Evolutionary conservation across 1,140 invertebrate genomes (phyloP).

Genomic region (Drosophila paulistorum): DNA sequence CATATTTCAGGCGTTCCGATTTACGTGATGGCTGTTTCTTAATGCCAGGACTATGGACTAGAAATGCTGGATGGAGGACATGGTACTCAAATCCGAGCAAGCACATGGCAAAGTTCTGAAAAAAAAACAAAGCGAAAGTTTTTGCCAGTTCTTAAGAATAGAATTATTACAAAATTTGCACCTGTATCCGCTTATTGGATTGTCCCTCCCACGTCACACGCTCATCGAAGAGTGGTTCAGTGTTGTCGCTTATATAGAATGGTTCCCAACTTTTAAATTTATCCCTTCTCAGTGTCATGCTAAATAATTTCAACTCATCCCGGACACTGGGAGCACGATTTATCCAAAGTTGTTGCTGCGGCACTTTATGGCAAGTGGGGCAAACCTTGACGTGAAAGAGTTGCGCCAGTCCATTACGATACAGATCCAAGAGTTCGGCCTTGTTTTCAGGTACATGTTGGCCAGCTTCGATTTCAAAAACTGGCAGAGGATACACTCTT

Average conservation of each 20-base stretch:
- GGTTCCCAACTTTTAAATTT: constrained; percentile 93
- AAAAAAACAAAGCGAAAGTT: no score
- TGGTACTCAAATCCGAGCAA: constrained; percentile 80
- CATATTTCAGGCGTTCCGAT: constrained; percentile 39
- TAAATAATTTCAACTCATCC: constrained; percentile 88
- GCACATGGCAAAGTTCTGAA: constrained; percentile 81
- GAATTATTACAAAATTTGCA: constrained; percentile 73
- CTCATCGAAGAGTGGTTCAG: constrained; percentile 94
- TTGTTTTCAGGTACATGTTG: constrained; percentile 87
- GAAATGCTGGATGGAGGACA: constrained; percentile 78
- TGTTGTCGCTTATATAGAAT: constrained; percentile 93
- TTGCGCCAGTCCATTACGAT: constrained; percentile 89
- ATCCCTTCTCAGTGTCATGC: constrained; percentile 89
- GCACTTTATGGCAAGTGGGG: constrained; percentile 93
- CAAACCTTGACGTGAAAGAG: constrained; percentile 95
- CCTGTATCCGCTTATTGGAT: constrained; percentile 96
- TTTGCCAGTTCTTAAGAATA: background rate
- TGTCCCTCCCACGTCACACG: constrained; percentile 94
- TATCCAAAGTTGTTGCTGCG: constrained; percentile 91
- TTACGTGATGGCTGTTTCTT: constrained; percentile 43
- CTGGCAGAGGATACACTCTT: constrained; percentile 65
- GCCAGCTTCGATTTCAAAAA: constrained; percentile 63
- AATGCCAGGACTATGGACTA: constrained; percentile 81
- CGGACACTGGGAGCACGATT: constrained; percentile 84
- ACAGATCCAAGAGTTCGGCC: constrained; percentile 88